Base-by-base conservation (phyloP, 2,113 vertebrate species). In the Protomyctophum bolini region DNA sequence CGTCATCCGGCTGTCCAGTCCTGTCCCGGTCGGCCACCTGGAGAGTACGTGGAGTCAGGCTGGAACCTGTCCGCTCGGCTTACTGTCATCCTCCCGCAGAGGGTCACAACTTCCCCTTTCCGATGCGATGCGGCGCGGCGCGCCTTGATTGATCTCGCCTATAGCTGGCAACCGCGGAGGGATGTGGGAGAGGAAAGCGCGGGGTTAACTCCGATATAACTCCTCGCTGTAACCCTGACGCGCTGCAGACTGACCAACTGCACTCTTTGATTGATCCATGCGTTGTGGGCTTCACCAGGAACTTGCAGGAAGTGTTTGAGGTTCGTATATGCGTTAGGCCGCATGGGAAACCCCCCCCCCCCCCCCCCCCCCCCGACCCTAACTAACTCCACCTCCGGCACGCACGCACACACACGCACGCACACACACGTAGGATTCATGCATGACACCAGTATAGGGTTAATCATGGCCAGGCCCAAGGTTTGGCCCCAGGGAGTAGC, bases 41-140 rank as follows among this genome's bases (percentile, higher is more conserved):
- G 78, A 81, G 85, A 89, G 85, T 21, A 21, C 21, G 21, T 67
- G 71, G 65, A 81, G 86, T 80, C 87, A 88, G 86, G 83, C 87
- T 85, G 84, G 79, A 41, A 89, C 58, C 77, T 86, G 88, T 89
- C 88, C 50, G 2, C 79, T 88, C 80, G 6, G 74, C 83, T 90
- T 54, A 83, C 72, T 52, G 41, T 91, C 89, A 88, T 74, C 57
- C 70, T 69, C 81, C 85, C 79, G 80, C 76, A 49, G 57, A 49
- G 57, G 86, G 87, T 88, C 81, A 72, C 77, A 67, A 81, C 84
- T 83, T 76, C 79, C 70, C 83, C 84, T 70, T 79, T 73, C 79
- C 64, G 11, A 77, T 72, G 85, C 77, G 33, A 3, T 41, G 33
- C 33, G 33, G 4, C 83, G 81, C 72, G 7, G 72, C 78, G 1